Conservation (phyloP, 2,113 vertebrate species). For the Xiphophorus maculatus region DNA sequence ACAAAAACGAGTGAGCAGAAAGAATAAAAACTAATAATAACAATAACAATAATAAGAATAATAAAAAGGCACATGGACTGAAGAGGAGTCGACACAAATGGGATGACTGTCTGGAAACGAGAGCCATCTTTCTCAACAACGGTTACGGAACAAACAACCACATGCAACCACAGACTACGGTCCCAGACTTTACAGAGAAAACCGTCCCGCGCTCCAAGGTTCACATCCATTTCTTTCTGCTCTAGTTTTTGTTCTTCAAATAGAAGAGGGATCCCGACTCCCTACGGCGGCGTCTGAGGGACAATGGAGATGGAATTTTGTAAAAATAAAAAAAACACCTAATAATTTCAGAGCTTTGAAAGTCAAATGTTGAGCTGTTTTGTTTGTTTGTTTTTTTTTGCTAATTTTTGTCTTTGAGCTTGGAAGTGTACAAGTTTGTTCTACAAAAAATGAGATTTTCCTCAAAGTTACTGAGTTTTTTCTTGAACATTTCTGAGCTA, state of each 20-base stretch:
- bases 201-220: slow-evolving; percentile 27
- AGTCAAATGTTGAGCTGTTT: too few species aligned
- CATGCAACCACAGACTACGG: slow-evolving; percentile 65
- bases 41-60: too few species aligned
- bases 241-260: slow-evolving; percentile 14
- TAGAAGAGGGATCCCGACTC: slow-evolving; percentile 18
- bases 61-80: slow-evolving; percentile 70
- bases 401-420: too few species aligned
- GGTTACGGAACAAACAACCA: slow-evolving; percentile 57
- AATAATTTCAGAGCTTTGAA: too few species aligned
- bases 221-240: slow-evolving; percentile 24
- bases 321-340: too few species aligned
- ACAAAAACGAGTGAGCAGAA: slow-evolving; percentile 29
- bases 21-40: slow-evolving; percentile 24
- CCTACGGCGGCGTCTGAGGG: too few species aligned
- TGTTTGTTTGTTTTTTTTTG: too few species aligned
- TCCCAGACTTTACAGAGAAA: slow-evolving; percentile 38
- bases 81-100: slow-evolving; percentile 35
- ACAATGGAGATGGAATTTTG: too few species aligned
- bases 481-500: too few species aligned
- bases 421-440: too few species aligned
- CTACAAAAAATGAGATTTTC: too few species aligned
- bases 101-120: slow-evolving; percentile 41
- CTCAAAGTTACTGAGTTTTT: too few species aligned
- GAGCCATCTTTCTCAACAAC: slow-evolving; percentile 38